Conservation (phyloP, 2,113 vertebrate genomes). For the Bubo blakistoni region DNA sequence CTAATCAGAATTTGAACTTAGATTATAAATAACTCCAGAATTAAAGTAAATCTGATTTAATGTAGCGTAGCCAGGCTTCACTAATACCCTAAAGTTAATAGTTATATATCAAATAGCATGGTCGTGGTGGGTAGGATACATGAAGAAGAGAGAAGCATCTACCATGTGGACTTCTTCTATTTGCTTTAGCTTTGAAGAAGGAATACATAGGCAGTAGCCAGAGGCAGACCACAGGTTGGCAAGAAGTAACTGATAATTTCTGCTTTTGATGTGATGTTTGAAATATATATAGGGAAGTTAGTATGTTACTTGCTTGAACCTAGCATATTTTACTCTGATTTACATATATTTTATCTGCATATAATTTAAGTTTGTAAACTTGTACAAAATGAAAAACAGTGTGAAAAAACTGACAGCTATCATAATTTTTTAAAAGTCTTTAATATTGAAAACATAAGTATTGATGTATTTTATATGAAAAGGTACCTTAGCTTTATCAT, state of each 20-base stretch:
- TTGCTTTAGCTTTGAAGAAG: background rate
- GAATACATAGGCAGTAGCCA: background rate
- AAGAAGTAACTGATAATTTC: background rate
- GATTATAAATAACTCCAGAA: background rate
- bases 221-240: background rate
- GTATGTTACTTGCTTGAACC: background rate
- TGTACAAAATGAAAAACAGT: background rate
- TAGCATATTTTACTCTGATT: background rate
- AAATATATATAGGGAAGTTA: background rate
- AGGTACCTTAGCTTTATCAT: background rate
- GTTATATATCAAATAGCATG: background rate
- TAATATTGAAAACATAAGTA: background rate
- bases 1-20: background rate
- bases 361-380: background rate
- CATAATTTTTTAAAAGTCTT: background rate
- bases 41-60: background rate
- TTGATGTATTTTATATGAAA: background rate
- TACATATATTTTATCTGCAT: background rate
- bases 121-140: fast-evolving
- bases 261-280: background rate
- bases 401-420: background rate
- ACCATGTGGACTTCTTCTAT: background rate
- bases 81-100: background rate
- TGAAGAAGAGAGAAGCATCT: background rate
- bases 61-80: background rate